Evolutionary conservation across 2,888 invertebrate species (phyloP).

Genomic region (Mimas tiliae): DNA sequence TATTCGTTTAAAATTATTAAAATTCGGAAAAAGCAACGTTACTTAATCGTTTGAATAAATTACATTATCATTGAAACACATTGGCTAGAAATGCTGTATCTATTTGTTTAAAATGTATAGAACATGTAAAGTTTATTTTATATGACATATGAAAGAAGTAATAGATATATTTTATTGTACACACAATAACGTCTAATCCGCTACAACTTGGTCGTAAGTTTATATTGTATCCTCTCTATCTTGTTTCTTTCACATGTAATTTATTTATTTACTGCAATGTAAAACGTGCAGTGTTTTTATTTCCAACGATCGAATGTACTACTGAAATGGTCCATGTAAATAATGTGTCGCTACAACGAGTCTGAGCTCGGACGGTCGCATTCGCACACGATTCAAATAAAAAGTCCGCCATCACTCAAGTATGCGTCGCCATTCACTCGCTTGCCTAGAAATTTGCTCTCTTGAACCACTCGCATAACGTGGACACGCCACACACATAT

Average conservation of each 20-base stretch:
- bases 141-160: too few species aligned
- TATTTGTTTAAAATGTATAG: too few species aligned
- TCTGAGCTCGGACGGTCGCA: constrained; percentile 65
- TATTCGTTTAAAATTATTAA: too few species aligned
- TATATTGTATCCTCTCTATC: not conserved
- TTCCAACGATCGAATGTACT: constrained; percentile 17
- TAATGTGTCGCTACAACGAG: constrained; percentile 55
- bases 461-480: constrained; percentile 51
- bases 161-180: too few species aligned
- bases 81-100: too few species aligned
- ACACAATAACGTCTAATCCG: not conserved
- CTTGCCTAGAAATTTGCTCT: constrained; percentile 76
- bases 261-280: constrained; percentile 16
- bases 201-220: not conserved
- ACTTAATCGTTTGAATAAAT: too few species aligned
- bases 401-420: constrained; percentile 84
- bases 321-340: constrained; percentile 44
- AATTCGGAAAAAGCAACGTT: too few species aligned
- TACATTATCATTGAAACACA: too few species aligned
- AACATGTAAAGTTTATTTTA: too few species aligned
- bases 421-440: constrained; percentile 82
- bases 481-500: constrained; percentile 52
- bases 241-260: constrained; percentile 4
- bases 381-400: constrained; percentile 85
- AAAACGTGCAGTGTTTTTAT: constrained; percentile 22